Percentiles rank a stretch among this genome's conserved stretches.
phyloP scores from a whole-genome alignment of 2,888 invertebrate species.

The Dyspetes luteomarginatus region DNA sequence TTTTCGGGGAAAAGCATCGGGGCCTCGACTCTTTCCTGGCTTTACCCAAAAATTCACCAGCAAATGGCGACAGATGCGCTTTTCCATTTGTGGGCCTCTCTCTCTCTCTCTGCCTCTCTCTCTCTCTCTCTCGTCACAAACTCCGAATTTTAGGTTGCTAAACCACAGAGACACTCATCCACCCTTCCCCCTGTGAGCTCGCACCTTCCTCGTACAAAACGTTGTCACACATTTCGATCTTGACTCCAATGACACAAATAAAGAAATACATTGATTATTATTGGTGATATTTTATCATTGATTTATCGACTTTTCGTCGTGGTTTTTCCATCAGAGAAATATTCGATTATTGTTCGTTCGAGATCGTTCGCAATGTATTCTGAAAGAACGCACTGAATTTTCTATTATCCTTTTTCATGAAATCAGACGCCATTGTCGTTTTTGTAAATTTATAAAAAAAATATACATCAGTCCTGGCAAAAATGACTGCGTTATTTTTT shows the following conservation, averaged over 20 bases:
- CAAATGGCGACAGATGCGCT: conserved; percentile 66
- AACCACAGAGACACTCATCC: conserved; percentile 31
- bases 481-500: no score
- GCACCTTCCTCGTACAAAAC: conserved; percentile 62
- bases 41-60: conserved; percentile 52
- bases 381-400: conserved; percentile 21
- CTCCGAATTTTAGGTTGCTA: conserved; percentile 27
- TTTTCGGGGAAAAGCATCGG: conserved; percentile 53
- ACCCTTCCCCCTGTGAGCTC: conserved; percentile 52
- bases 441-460: no score
- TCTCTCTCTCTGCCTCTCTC: not conserved
- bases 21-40: conserved; percentile 10
- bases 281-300: conserved; percentile 31
- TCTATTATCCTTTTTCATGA: conserved; percentile 34
- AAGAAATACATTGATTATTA: conserved; percentile 11
- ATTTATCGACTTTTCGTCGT: conserved; percentile 31
- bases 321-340: not conserved
- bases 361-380: not conserved
- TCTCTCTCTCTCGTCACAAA: conserved; percentile 31
- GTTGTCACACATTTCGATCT: conserved; percentile 65
- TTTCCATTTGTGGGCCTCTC: conserved; percentile 53
- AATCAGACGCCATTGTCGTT: no score
- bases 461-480: no score
- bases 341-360: conserved; percentile 21
- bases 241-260: conserved; percentile 54